A percentile compares a stretch with the other conserved stretches of the same genome.
Evolutionary conservation across 2,113 vertebrate species (phyloP).

Genomic region (Pampusana beccarii): DNA sequence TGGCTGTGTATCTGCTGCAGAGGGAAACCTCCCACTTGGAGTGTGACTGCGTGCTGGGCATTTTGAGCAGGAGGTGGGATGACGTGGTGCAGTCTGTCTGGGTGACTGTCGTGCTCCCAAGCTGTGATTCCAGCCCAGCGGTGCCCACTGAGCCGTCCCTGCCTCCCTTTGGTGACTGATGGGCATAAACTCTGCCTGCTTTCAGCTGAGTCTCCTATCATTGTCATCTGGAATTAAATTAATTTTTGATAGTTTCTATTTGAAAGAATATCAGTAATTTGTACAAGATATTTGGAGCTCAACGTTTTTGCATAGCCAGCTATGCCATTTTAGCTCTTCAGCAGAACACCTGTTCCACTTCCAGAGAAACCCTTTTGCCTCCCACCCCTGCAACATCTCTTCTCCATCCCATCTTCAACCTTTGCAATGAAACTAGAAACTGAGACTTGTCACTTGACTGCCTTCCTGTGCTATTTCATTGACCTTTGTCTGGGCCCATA

Average conservation of each 20-base stretch:
- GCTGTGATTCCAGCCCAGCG: background rate
- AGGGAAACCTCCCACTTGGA: background rate
- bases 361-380: background rate
- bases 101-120: background rate
- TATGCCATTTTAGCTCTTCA: background rate
- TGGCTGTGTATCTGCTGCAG: background rate
- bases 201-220: fast-evolving
- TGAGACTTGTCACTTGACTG: no score
- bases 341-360: background rate
- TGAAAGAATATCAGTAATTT: background rate
- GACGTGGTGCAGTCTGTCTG: background rate
- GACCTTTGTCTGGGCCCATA: background rate
- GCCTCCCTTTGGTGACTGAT: background rate
- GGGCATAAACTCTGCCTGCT: background rate
- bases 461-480: background rate
- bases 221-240: fast-evolving
- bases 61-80: background rate
- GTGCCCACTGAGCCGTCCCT: fast-evolving
- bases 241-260: background rate
- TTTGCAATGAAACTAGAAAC: background rate
- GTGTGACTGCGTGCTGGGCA: background rate
- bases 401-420: background rate
- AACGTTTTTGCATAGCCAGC: background rate
- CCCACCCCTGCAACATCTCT: background rate
- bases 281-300: background rate